Evolutionary conservation across 2,797 vertebrate genomes (phyloP), one percentile per base, ranked within the genome.

Genomic region (Neosilurus mollespiculum): DNA sequence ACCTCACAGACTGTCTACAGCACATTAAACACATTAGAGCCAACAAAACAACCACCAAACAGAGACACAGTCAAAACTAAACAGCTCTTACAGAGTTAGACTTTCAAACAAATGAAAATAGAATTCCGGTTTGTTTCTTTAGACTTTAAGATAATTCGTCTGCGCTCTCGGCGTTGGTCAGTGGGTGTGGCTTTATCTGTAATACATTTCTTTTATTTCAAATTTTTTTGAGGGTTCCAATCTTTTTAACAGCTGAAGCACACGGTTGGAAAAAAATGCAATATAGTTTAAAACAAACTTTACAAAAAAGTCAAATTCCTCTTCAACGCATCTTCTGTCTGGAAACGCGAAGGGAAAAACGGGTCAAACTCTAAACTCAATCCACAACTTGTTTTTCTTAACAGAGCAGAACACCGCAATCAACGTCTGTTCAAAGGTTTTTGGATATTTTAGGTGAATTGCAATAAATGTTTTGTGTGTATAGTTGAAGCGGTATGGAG

Each of bases 401-500:
- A 82, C 88, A 75, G 78, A 89, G 82, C 81, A 87, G 85, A 83
- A 81, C 59, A 80, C 75, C 80, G 78, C 18, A 82, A 86, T 87
- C 70, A 51, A 53, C 69, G 59, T 78, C 26, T 75, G 75, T 84
- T 91, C 14, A 75, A 76, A 69, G 84, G 86, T 83, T 90, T 59
- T 76, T 70, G 64, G 89, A 90, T 93, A 93, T 94, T 92, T 85
- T 93, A 92, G 91, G 91, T 92, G 90, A 93, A 90, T 90, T 92
- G 88, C 87, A 92, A 91, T 91, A 91, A 87, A 22, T 56, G 34
- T 37, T 86, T 91, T 73, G 89, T 84, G 86, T 93, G 88, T 78
- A 89, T 94, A 93, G 93, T 92, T 91, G 91, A 90, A 88, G 91
- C 90, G 92, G 91, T 93, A 88, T 91, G 89, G 87, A 91, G 93